phyloP scores from a whole-genome alignment of 1,140 invertebrate genomes.

The Meteorus sp. region DNA sequence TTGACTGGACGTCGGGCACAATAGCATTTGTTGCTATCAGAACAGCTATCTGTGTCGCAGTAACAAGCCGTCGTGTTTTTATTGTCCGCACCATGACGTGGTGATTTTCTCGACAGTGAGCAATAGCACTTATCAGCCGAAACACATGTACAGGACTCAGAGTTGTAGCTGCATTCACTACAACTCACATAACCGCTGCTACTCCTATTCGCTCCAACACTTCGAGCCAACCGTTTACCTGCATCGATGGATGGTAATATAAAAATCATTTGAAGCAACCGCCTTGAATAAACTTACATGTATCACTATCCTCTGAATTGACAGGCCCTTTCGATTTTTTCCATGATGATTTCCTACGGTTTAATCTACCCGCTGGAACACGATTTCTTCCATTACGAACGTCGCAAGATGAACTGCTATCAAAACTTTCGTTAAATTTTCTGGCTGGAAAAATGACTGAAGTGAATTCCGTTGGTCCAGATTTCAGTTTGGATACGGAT shows the following conservation, averaged over 20 bases:
- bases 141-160: conserved; percentile 74
- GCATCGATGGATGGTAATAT: conserved; percentile 11
- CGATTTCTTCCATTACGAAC: conserved; percentile 46
- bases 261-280: background rate
- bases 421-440: conserved; percentile 53
- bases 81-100: conserved; percentile 28
- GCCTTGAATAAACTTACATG: conserved; percentile 41
- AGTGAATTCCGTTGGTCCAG: conserved; percentile 58
- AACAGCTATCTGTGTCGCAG: conserved; percentile 84
- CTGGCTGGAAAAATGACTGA: conserved; percentile 58
- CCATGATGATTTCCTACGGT: conserved; percentile 45
- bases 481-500: conserved; percentile 56
- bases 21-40: conserved; percentile 87
- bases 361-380: conserved; percentile 48
- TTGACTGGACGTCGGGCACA: conserved; percentile 61
- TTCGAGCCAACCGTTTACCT: conserved; percentile 47
- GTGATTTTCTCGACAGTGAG: conserved; percentile 57
- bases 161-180: conserved; percentile 82
- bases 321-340: conserved; percentile 46
- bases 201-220: conserved; percentile 48
- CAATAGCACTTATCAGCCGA: conserved; percentile 79
- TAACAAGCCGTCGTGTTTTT: conserved; percentile 59
- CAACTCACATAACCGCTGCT: conserved; percentile 75
- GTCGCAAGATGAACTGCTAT: conserved; percentile 53
- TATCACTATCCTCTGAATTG: conserved; percentile 68